phyloP scores from a whole-genome alignment of 2,888 invertebrate species.

The Scaptomyza parva region DNA sequence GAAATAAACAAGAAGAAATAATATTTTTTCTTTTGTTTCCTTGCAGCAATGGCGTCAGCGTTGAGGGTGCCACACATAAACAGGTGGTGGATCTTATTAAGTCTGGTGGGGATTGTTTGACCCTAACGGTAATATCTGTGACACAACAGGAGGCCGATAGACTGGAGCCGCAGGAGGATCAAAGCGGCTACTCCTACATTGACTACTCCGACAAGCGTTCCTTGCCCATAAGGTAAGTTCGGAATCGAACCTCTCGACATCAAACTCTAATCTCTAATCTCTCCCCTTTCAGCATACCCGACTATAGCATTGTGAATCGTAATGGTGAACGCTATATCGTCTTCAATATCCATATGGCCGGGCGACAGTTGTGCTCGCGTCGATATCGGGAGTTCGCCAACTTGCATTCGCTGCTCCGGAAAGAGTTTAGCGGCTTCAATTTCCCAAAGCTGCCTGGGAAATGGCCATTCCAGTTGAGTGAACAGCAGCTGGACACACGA shows the following conservation, averaged over 20 bases:
- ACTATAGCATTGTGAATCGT: slow-evolving; percentile 95
- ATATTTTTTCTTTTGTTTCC: not conserved
- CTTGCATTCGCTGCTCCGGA: slow-evolving; percentile 93
- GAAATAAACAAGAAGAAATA: too few species aligned
- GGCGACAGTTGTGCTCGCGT: slow-evolving; percentile 97
- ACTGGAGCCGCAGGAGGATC: slow-evolving; percentile 93
- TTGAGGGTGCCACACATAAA: slow-evolving; percentile 99
- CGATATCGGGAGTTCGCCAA: slow-evolving; percentile 98
- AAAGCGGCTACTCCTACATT: slow-evolving; percentile 90
- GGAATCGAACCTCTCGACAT: too few species aligned
- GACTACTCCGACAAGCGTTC: slow-evolving; percentile 98
- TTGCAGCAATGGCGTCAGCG: slow-evolving; percentile 95
- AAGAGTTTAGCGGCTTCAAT: slow-evolving; percentile 97
- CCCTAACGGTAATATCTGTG: slow-evolving; percentile 97
- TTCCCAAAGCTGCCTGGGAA: slow-evolving; percentile 99
- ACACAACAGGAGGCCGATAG: slow-evolving; percentile 95
- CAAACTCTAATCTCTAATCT: not conserved
- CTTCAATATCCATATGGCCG: slow-evolving; percentile 99
- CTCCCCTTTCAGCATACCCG: slow-evolving; percentile 90
- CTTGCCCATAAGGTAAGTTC: slow-evolving; percentile 87
- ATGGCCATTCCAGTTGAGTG: slow-evolving; percentile 98
- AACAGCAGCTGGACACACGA: slow-evolving; percentile 97
- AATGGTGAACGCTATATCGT: slow-evolving; percentile 96
- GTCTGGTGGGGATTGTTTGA: slow-evolving; percentile 98
- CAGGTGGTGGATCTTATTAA: slow-evolving; percentile 99